These are phyloP conservation scores for Dendroctonus ponderosae DNA, from an alignment of 1,140 invertebrate species.

Conservation along the genomic window DNA sequence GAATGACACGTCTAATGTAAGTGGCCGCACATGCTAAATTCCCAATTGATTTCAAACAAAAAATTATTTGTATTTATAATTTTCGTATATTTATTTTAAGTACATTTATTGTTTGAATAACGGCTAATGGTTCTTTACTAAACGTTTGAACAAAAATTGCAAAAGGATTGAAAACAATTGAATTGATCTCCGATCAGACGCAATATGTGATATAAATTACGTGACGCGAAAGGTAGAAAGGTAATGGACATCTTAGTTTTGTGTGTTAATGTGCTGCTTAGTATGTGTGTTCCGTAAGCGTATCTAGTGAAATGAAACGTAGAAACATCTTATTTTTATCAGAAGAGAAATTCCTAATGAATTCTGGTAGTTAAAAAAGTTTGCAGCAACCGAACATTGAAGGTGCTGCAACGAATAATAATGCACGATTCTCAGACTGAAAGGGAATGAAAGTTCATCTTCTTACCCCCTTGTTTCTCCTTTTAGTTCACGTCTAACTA, in stretches of 20 bases:
- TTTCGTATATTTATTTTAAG: too few species aligned
- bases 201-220: conserved; percentile 17
- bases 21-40: too few species aligned
- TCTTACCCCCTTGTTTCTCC: conserved; percentile 33
- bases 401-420: conserved; percentile 49
- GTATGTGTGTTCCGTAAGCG: conserved; percentile 46
- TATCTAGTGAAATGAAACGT: conserved; percentile 51
- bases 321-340: conserved; percentile 51
- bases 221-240: conserved; percentile 8
- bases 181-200: neutral
- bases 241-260: conserved; percentile 29
- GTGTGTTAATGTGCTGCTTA: conserved; percentile 42
- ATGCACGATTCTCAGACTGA: conserved; percentile 39
- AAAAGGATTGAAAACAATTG: neutral
- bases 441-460: conserved; percentile 47
- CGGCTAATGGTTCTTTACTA: too few species aligned
- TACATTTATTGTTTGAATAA: too few species aligned
- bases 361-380: conserved; percentile 52
- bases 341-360: conserved; percentile 51
- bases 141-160: too few species aligned
- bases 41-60: too few species aligned
- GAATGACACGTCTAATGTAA: too few species aligned
- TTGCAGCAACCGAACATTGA: conserved; percentile 46
- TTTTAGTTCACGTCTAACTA: neutral
- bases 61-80: too few species aligned